Evolutionary conservation across 2,113 vertebrate species (phyloP).

Genomic region (Periophthalmus modestus): DNA sequence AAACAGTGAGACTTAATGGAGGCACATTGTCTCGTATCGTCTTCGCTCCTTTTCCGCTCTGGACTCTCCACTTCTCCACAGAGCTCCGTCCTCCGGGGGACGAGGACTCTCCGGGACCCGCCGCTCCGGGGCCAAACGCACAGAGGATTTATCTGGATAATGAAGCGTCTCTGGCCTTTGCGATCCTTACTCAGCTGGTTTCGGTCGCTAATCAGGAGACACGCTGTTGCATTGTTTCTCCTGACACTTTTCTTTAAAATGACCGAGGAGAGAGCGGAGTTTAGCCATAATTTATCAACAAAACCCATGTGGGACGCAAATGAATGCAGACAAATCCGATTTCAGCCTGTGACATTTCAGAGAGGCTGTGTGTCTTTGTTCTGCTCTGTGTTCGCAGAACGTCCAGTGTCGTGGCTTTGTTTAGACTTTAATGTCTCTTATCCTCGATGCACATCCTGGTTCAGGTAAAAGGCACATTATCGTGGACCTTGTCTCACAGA

Average conservation of each 20-base stretch:
- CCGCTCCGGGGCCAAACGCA: constrained; percentile 1
- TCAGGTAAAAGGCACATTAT: not conserved
- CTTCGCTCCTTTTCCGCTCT: too few relatives aligned
- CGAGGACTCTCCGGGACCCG: not conserved
- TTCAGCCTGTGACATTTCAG: constrained; percentile 19
- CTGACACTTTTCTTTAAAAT: constrained; percentile 23
- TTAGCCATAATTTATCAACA: constrained; percentile 35
- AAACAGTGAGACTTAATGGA: too few relatives aligned
- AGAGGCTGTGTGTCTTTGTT: constrained; percentile 34
- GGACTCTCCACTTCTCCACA: not conserved
- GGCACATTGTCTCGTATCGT: too few relatives aligned
- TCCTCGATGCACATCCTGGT: not conserved
- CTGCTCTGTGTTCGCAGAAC: not conserved
- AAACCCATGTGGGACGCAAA: constrained; percentile 43
- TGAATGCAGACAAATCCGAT: constrained; percentile 44
- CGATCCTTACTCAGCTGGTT: constrained; percentile 25
- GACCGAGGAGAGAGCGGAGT: constrained; percentile 32
- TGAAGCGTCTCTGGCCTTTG: constrained; percentile 20
- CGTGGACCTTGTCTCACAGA: not conserved
- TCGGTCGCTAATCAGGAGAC: constrained; percentile 20
- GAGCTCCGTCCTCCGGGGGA: not conserved
- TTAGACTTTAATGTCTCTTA: not conserved
- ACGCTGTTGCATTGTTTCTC: constrained; percentile 27
- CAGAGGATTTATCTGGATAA: constrained; percentile 15
- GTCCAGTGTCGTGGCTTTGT: constrained; percentile 14